phyloP scores from a whole-genome alignment of 2,113 vertebrate genomes.

The Cathartes aura region DNA sequence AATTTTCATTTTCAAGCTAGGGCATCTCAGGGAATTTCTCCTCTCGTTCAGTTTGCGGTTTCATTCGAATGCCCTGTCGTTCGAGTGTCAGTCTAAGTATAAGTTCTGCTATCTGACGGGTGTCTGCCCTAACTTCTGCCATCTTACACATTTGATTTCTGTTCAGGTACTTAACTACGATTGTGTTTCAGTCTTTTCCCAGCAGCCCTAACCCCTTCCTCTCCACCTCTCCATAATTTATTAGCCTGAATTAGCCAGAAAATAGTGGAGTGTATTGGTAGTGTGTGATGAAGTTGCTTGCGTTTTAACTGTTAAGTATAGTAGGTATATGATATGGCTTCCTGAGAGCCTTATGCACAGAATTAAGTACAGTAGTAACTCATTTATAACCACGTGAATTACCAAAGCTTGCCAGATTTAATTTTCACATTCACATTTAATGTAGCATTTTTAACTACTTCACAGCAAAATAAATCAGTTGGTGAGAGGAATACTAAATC shows the following conservation, averaged over 20 bases:
- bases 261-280: not conserved
- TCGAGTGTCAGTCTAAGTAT: not conserved
- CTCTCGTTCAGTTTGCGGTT: not conserved
- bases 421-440: not conserved
- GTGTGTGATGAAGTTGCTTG: not conserved
- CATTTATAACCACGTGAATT: not conserved
- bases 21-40: not conserved
- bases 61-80: not conserved
- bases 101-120: not conserved
- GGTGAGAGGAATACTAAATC: not conserved
- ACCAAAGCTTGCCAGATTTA: not conserved
- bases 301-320: not conserved
- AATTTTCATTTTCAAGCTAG: not conserved
- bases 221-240: not conserved
- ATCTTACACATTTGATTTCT: not conserved
- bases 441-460: not conserved
- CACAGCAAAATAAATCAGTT: not conserved
- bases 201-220: not conserved
- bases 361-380: not conserved
- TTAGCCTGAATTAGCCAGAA: not conserved
- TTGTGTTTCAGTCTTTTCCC: not conserved
- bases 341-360: not conserved
- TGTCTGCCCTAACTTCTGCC: not conserved
- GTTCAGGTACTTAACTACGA: rapidly evolving
- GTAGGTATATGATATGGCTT: not conserved